Conservation (phyloP, 2,797 vertebrate species). For the Molossus molossus region DNA sequence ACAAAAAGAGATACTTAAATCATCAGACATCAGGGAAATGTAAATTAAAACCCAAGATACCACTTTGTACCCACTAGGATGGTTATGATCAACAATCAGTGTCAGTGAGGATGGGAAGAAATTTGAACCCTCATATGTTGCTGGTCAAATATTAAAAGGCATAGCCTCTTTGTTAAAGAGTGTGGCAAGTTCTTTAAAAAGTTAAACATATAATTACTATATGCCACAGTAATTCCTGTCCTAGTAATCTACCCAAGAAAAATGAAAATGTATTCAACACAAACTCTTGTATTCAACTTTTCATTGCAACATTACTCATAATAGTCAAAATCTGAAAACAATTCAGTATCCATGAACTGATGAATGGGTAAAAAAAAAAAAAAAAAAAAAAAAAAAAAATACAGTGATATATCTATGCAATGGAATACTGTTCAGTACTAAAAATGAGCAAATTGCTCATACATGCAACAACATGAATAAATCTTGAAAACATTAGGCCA, state of each 20-base stretch:
- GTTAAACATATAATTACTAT: background rate
- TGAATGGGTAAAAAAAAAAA: background rate
- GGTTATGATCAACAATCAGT: background rate
- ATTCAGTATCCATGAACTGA: background rate
- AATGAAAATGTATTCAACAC: background rate
- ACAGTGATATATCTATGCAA: background rate
- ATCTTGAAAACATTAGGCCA: background rate
- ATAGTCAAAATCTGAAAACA: background rate
- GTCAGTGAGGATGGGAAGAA: background rate
- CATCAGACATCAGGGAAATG: background rate
- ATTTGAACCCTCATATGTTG: background rate
- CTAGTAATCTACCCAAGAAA: background rate
- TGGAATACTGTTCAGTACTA: background rate
- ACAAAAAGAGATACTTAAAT: background rate
- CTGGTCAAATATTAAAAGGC: background rate
- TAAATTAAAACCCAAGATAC: constrained; percentile 49
- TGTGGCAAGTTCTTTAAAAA: background rate
- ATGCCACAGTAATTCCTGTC: background rate
- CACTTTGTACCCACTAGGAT: background rate
- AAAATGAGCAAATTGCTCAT: background rate
- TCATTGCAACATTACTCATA: background rate
- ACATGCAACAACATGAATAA: background rate
- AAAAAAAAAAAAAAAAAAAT: background rate
- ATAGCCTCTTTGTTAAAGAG: background rate
- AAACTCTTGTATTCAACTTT: background rate